These are phyloP conservation scores for Agrilus mali DNA, from an alignment of 2,888 invertebrate species.

Conservation along the genomic window DNA sequence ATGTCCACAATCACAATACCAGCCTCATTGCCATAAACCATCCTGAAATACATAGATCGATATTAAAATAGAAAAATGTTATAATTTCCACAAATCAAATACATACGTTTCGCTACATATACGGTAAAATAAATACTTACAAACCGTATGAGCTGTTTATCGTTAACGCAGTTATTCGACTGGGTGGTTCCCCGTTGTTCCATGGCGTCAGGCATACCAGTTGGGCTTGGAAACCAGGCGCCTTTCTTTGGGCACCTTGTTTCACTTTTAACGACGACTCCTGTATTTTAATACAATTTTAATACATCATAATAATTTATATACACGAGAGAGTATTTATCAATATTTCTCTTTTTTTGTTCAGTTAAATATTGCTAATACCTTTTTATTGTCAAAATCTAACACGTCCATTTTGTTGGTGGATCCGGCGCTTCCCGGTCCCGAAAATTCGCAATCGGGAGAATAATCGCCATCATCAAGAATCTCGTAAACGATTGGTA, in stretches of 20 bases:
- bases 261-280: slow-evolving; percentile 49
- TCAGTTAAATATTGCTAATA: slow-evolving; percentile 15
- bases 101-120: no score
- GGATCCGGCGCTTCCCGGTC: slow-evolving; percentile 30
- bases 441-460: slow-evolving; percentile 63
- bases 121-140: slow-evolving; percentile 64
- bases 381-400: slow-evolving; percentile 40
- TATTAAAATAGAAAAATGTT: no score
- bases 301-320: no score
- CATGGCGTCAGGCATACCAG: slow-evolving; percentile 86
- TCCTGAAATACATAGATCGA: slow-evolving; percentile 48
- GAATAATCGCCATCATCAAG: slow-evolving; percentile 69
- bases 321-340: no score
- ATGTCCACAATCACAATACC: slow-evolving; percentile 93
- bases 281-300: not conserved
- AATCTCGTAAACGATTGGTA: slow-evolving; percentile 74
- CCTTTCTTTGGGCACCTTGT: slow-evolving; percentile 67
- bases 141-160: slow-evolving; percentile 95
- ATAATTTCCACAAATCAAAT: no score
- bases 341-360: no score
- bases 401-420: slow-evolving; percentile 28
- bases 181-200: slow-evolving; percentile 64
- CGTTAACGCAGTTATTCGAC: slow-evolving; percentile 77
- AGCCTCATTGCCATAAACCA: slow-evolving; percentile 95
- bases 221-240: slow-evolving; percentile 94